Evolutionary conservation across 37 sponge, comb jelly and placozoan genomes (phyloP), one percentile per base, ranked within the genome.

Genomic region (Cliona cf. orientalis): DNA sequence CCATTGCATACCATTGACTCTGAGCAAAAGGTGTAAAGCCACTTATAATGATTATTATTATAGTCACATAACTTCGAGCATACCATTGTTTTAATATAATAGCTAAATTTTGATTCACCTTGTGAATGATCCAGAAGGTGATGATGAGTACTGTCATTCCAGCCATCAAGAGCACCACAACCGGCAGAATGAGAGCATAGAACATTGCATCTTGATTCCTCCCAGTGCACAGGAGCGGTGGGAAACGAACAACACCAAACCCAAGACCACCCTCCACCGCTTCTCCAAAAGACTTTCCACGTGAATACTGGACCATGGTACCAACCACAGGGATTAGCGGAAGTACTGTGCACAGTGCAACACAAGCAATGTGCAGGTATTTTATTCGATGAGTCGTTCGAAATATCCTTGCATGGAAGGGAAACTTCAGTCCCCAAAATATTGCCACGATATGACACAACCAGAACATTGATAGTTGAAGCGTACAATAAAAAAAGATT

Each of bases 101-200:
- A 25, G 28, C 12, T n/a, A 28, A 33, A 22, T 2, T 12, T 4
- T 1, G 11, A 33, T 73, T 17, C 61, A 86, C 87, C 80, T 80
- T 79, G 23, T 64, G 68, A 29, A 86, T 45, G 56, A 42, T 46
- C 72, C 65, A 65, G 43, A 86, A 53, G 36, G 72, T 86, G 35
- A 86, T 58, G 43, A 86, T 46, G 45, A 86, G 38, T 17, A 86
- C 25, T 19, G 87, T 65, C 57, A 74, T 46, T n/a, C 87, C 87
- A 44, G 55, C 46, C 6, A 32, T 74, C 2, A 45, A 14, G 21
- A 73, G 0, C 14, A 86, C 11, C 21, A 6, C 65, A 2, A 80
- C 41, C 25, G 87, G 87, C 40, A 86, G 75, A 12, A 72, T 31
- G 29, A 86, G 44, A 26, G 74, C 33, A 64, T 66, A 72, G 62